These are phyloP conservation scores for Catocala fraxini DNA, from an alignment of 2,888 invertebrate species.

Conservation along the genomic window DNA sequence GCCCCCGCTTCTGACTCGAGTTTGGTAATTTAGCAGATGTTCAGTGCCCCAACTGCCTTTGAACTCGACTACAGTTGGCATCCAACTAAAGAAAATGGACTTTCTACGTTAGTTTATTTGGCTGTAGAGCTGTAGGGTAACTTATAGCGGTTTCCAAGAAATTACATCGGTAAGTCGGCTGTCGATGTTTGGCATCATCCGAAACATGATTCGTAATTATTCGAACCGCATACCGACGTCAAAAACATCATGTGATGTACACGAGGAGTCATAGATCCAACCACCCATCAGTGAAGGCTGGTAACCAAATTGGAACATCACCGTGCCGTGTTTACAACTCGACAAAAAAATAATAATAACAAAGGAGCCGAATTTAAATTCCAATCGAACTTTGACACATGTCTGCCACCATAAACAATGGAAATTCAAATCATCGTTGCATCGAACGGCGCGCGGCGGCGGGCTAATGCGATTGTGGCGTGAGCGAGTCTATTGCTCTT, in stretches of 20 bases:
- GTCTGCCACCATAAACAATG: constrained; percentile 88
- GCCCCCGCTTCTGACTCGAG: constrained; percentile 71
- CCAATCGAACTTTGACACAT: constrained; percentile 88
- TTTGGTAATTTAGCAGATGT: constrained; percentile 85
- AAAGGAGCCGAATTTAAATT: constrained; percentile 87
- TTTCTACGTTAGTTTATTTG: constrained; percentile 51
- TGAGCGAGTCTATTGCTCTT: constrained; percentile 77
- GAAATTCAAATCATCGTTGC: constrained; percentile 86
- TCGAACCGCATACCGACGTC: constrained; percentile 83
- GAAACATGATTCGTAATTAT: constrained; percentile 83
- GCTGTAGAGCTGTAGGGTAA: constrained; percentile 30
- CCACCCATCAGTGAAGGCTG: constrained; percentile 74
- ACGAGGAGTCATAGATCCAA: constrained; percentile 82
- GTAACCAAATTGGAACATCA: constrained; percentile 87
- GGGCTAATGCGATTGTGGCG: constrained; percentile 84
- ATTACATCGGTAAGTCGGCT: constrained; percentile 45
- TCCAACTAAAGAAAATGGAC: constrained; percentile 56
- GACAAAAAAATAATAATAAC: constrained; percentile 83
- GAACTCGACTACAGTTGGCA: constrained; percentile 63
- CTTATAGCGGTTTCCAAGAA: constrained; percentile 49
- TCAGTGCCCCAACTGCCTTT: constrained; percentile 66
- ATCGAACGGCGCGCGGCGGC: constrained; percentile 68
- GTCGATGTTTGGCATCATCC: constrained; percentile 45
- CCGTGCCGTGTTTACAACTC: constrained; percentile 85
- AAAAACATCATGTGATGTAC: constrained; percentile 76